phyloP scores from a whole-genome alignment of 2,888 invertebrate species.

The Phalera bucephala region DNA sequence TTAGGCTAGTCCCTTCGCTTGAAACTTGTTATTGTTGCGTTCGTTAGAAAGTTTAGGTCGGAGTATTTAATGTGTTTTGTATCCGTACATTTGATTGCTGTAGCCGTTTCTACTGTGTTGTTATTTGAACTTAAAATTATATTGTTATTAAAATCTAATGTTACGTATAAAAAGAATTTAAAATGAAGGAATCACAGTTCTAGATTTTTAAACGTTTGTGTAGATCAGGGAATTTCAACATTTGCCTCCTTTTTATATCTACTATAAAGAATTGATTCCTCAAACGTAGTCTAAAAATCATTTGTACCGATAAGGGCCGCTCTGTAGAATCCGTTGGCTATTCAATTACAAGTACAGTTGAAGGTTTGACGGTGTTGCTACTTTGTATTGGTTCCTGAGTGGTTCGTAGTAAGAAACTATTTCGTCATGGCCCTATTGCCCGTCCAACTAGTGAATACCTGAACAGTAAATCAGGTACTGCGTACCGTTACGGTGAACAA shows the following conservation, averaged over 20 bases:
- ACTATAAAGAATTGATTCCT: too few relatives aligned
- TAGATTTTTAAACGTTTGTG: too few relatives aligned
- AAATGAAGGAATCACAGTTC: too few relatives aligned
- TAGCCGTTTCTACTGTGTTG: background rate
- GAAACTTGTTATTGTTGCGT: constrained; percentile 20
- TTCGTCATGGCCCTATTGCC: constrained; percentile 45
- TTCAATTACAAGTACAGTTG: constrained; percentile 32
- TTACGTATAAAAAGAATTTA: too few relatives aligned
- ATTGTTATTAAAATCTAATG: too few relatives aligned
- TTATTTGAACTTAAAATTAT: background rate
- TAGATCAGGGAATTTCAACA: too few relatives aligned
- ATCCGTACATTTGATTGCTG: too few relatives aligned
- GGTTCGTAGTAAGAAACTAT: constrained; percentile 28
- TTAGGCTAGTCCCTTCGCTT: constrained; percentile 29
- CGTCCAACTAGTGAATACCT: constrained; percentile 46
- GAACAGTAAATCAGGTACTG: constrained; percentile 49
- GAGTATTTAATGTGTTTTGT: constrained; percentile 7
- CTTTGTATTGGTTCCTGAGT: constrained; percentile 27
- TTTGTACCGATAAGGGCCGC: constrained; percentile 26
- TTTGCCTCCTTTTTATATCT: too few relatives aligned
- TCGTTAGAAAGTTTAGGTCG: constrained; percentile 14
- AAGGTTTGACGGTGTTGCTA: constrained; percentile 25
- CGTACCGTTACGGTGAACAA: constrained; percentile 60
- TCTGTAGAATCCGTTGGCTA: constrained; percentile 9
- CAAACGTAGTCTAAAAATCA: constrained; percentile 12